Conservation (phyloP, 2,113 vertebrate genomes). For the Lasiurus borealis region DNA sequence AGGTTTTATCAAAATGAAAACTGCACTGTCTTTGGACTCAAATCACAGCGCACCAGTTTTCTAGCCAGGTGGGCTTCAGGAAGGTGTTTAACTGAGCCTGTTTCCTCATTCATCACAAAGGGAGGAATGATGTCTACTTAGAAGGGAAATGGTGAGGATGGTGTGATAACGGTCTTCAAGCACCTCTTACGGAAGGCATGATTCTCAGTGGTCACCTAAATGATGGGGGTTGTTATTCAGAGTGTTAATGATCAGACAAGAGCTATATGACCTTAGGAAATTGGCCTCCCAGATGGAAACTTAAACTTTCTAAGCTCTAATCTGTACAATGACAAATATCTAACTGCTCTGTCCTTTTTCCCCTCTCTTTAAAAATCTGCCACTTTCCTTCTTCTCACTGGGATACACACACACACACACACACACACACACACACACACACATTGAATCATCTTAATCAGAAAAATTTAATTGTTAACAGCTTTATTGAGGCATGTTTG, state of each 20-base stretch:
- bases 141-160: neutral
- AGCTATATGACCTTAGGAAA: neutral
- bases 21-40: neutral
- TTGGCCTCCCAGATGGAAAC: neutral
- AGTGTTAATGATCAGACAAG: constrained; percentile 20
- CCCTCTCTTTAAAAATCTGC: neutral
- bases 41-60: constrained; percentile 50
- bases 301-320: neutral
- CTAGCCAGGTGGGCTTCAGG: constrained; percentile 31
- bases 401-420: neutral
- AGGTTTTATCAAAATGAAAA: constrained; percentile 45
- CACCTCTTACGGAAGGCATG: neutral
- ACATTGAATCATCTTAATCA: neutral
- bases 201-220: constrained; percentile 11
- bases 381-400: neutral
- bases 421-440: too few species aligned
- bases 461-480: neutral
- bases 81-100: neutral
- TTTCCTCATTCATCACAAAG: constrained; percentile 1
- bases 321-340: neutral
- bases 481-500: neutral
- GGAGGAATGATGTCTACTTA: neutral
- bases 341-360: neutral
- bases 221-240: constrained; percentile 20
- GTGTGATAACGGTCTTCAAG: constrained; percentile 57